These are phyloP conservation scores for Chiroxiphia lanceolata DNA, from an alignment of 2,797 vertebrate species.

Conservation along the genomic window DNA sequence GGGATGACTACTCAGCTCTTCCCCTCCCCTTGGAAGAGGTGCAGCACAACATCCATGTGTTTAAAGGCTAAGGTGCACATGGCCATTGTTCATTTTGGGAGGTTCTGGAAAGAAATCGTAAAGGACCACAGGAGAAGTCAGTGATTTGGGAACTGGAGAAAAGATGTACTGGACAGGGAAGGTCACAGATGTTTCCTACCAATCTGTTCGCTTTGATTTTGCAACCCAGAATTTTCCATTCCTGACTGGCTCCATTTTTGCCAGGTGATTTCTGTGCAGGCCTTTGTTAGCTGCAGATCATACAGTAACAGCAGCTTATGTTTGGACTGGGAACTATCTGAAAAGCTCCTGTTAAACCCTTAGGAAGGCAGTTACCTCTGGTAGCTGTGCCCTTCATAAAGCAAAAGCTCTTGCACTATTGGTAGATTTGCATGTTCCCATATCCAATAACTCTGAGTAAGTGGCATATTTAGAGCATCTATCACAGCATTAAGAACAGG, in stretches of 20 bases:
- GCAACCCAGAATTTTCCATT: accelerated
- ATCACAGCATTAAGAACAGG: slow-evolving; percentile 4
- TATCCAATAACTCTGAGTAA: slow-evolving; percentile 5
- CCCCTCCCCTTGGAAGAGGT: background rate
- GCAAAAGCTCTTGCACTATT: background rate
- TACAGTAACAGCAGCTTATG: background rate
- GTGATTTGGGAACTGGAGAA: background rate
- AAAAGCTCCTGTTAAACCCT: background rate
- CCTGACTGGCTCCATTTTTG: background rate
- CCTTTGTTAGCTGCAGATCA: background rate
- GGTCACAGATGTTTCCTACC: background rate
- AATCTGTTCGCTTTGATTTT: background rate
- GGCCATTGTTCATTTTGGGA: background rate
- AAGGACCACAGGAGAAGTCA: background rate
- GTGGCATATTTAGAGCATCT: background rate
- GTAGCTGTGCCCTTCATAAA: slow-evolving; percentile 4
- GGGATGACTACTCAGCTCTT: background rate
- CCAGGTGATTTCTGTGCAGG: background rate
- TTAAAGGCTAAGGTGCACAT: background rate
- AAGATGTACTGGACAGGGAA: background rate
- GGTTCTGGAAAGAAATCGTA: background rate
- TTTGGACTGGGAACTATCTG: background rate
- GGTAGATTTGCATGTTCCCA: slow-evolving; percentile 18
- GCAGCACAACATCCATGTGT: accelerated
- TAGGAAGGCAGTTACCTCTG: background rate